These are phyloP conservation scores for Hucho hucho DNA, from an alignment of 2,113 vertebrate genomes.

Conservation along the genomic window DNA sequence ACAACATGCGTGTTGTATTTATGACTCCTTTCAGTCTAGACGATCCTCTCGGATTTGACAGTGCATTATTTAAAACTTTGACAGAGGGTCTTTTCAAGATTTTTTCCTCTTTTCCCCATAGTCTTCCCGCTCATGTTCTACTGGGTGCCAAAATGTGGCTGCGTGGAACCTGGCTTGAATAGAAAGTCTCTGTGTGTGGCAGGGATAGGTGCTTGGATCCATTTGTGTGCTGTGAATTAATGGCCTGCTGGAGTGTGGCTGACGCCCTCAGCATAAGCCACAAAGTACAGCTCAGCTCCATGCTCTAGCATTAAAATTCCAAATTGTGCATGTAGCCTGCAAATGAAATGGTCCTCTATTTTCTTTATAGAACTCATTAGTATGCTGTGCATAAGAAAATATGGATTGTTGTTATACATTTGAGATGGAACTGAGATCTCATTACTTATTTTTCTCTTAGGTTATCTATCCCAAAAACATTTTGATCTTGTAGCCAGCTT, in stretches of 20 bases:
- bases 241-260: constrained; percentile 52
- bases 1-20: constrained; percentile 68
- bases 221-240: constrained; percentile 63
- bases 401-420: not conserved
- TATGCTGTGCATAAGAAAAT: not conserved
- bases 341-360: constrained; percentile 22
- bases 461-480: not conserved
- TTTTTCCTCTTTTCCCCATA: constrained; percentile 20
- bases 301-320: constrained; percentile 22
- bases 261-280: constrained; percentile 55
- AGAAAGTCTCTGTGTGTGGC: constrained; percentile 66
- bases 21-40: constrained; percentile 66
- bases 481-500: not conserved
- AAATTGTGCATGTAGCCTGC: constrained; percentile 4
- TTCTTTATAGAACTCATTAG: not conserved
- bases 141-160: constrained; percentile 55
- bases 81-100: constrained; percentile 60
- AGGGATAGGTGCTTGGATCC: constrained; percentile 50
- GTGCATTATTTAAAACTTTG: constrained; percentile 64
- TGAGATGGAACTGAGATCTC: not conserved
- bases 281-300: constrained; percentile 35
- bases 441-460: not conserved
- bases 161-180: constrained; percentile 77
- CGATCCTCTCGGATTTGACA: constrained; percentile 45
- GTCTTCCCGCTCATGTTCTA: constrained; percentile 35